Evolutionary conservation across 2,113 vertebrate species (phyloP).

Genomic region (Motacilla alba): DNA sequence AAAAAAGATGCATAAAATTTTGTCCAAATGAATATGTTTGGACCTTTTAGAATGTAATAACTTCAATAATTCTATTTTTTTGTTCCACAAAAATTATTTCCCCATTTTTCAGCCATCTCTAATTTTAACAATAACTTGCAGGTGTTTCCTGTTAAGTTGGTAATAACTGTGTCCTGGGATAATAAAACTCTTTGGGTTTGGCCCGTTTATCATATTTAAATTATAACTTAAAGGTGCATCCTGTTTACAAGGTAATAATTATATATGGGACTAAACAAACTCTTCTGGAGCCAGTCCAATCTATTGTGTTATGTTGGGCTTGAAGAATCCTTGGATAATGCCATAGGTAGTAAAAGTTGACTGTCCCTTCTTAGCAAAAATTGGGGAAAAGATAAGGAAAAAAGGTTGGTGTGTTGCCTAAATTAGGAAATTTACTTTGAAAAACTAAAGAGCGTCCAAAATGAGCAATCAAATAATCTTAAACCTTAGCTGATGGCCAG

Average conservation of each 20-base stretch:
- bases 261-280: conserved; percentile 61
- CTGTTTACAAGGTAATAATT: conserved; percentile 68
- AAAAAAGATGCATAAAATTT: neutral
- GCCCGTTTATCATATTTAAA: conserved; percentile 66
- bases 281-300: conserved; percentile 31
- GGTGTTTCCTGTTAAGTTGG: conserved; percentile 65
- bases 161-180: conserved; percentile 54
- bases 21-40: neutral
- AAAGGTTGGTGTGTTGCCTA: neutral
- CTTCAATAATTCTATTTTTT: neutral
- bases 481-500: neutral
- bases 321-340: neutral
- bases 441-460: neutral
- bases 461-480: neutral
- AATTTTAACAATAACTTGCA: conserved; percentile 62
- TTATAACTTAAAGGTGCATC: conserved; percentile 69
- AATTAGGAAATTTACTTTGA: neutral
- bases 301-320: conserved; percentile 31
- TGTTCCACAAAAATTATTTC: conserved; percentile 26
- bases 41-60: neutral
- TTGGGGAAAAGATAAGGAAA: neutral
- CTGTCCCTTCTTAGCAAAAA: neutral
- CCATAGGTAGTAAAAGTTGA: neutral
- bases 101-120: conserved; percentile 43
- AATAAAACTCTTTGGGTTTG: conserved; percentile 43